Base-by-base conservation (phyloP, 2,797 vertebrate genomes). In the Sebastes oblongus region DNA sequence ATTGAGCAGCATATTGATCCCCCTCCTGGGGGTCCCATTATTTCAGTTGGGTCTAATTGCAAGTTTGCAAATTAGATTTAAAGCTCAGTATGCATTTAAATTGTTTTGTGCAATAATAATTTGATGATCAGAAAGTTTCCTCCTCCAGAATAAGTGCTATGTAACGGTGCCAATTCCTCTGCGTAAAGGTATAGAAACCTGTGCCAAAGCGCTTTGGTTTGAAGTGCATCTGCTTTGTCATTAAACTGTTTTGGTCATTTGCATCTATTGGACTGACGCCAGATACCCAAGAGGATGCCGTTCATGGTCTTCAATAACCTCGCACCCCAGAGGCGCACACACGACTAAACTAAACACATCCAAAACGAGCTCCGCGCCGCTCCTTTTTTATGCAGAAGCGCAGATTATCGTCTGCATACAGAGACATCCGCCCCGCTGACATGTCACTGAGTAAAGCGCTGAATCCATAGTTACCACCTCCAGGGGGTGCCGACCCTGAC, bases 401-500 rank as follows among this genome's bases (percentile, higher is more conserved):
- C 81, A 36, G 66, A 55, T 74, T 67, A 69, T 73, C 68, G 74
- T 55, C n/a, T 55, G 67, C 58, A 71, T 71, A 14, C 30, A 74
- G 62, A 68, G 52, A 52, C 81, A 75, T 86, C 83, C 77, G 22
- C 65, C 78, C 78, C 67, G 60, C 66, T 88, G 81, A 83, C 88
- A 86, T 77, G 74, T 81, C 82, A 61, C 72, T 1, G 55, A 72
- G 80, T 8, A 29, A 83, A 75, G 65, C 78, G 65, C 65, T 66
- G 89, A 56, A 83, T 77, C 74, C 77, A 71, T 30, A 87, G 75
- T 84, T 86, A 58, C 83, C 87, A 83, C 85, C 82, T 91, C 75
- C 72, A 52, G 42, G 71, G 73, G 85, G 78, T 83, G 75, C 82
- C 66, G 84, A 88, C 87, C 84, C 86, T 92, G 91, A 92, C 88